phyloP scores from a whole-genome alignment of 2,888 invertebrate species.

The Candidula unifasciata region DNA sequence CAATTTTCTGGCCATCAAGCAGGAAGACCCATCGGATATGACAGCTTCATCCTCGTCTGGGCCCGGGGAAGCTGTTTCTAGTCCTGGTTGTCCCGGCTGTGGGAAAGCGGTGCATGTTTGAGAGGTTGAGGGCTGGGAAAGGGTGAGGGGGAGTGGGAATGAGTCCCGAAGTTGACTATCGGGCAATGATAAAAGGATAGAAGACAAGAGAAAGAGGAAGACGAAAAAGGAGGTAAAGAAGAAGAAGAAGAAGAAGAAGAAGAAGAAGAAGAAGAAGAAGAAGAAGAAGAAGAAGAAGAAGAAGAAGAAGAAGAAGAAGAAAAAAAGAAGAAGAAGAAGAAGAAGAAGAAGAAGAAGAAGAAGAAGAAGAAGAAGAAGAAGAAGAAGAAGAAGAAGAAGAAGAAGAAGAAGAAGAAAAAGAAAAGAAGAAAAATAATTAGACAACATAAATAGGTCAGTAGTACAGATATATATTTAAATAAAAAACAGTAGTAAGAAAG shows the following conservation, averaged over 20 bases:
- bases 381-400: too few species aligned
- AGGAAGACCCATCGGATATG: background rate
- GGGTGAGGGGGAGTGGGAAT: too few species aligned
- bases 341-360: background rate
- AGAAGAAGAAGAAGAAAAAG: too few species aligned
- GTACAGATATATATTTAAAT: background rate
- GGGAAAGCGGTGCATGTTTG: background rate
- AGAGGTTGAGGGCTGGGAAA: background rate
- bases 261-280: background rate
- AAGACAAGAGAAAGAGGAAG: too few species aligned
- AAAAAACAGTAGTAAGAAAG: too few species aligned
- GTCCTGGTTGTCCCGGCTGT: background rate
- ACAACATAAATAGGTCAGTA: too few species aligned
- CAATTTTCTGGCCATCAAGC: constrained; percentile 10
- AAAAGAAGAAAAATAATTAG: too few species aligned
- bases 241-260: background rate
- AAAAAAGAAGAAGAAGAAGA: background rate
- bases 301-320: background rate
- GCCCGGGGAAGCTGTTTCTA: background rate
- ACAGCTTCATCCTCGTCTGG: background rate
- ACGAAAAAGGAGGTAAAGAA: too few species aligned
- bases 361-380: background rate
- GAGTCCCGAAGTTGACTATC: too few species aligned
- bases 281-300: background rate
- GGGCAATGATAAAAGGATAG: too few species aligned